Evolutionary conservation across 2,797 vertebrate species (phyloP).

Genomic region (Melanotaenia boesemani): DNA sequence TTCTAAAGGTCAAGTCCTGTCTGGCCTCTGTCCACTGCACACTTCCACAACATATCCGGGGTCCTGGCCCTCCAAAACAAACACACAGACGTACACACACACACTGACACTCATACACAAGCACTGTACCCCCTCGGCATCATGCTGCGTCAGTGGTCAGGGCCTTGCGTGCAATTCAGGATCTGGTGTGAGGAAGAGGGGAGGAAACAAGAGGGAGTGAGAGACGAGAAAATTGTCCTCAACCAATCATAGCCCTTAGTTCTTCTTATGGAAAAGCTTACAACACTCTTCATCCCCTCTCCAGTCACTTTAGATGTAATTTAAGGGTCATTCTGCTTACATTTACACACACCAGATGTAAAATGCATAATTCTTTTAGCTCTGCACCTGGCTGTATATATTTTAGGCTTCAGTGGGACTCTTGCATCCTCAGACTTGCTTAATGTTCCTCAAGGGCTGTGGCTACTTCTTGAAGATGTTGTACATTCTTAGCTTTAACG

Average conservation of each 20-base stretch:
- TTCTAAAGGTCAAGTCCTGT: constrained; percentile 83
- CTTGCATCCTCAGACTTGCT: constrained; percentile 4
- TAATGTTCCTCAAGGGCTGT: constrained; percentile 18
- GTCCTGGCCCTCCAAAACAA: constrained; percentile 65
- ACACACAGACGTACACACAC: constrained; percentile 14
- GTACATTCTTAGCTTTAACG: constrained; percentile 14
- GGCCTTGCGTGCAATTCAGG: constrained; percentile 72
- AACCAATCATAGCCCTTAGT: constrained; percentile 54
- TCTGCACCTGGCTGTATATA: constrained; percentile 52
- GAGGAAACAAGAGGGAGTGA: constrained; percentile 32
- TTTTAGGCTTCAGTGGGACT: constrained; percentile 14
- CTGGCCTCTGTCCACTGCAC: constrained; percentile 85
- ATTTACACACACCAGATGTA: constrained; percentile 60
- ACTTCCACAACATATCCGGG: constrained; percentile 85
- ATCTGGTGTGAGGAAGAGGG: constrained; percentile 46
- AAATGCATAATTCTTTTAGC: constrained; percentile 48
- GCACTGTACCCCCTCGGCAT: constrained; percentile 68
- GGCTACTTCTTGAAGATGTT: constrained; percentile 25
- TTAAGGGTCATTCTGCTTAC: constrained; percentile 54
- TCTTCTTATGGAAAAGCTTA: constrained; percentile 75
- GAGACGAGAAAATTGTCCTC: constrained; percentile 60
- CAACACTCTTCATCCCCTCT: constrained; percentile 33
- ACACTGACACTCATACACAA: constrained; percentile 34
- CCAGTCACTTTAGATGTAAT: constrained; percentile 46
- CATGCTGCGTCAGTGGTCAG: constrained; percentile 73